Percentiles rank a stretch among this genome's conserved stretches.
Conservation (phyloP, 2,113 vertebrate species). For the human (Homo sapiens) region DNA sequence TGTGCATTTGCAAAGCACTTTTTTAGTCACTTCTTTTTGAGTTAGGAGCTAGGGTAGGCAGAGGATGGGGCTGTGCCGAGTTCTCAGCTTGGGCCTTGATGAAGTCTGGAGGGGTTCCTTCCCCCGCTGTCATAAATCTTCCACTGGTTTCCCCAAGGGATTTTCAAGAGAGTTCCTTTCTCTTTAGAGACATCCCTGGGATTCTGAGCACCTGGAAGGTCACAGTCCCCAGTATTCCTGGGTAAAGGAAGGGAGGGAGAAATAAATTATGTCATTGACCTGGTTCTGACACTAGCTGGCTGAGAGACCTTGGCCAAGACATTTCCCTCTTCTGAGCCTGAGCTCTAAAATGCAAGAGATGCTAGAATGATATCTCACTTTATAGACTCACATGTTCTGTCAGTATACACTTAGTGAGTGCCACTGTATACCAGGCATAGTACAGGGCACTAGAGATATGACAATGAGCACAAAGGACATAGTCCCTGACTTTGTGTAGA, state of each 20-base stretch:
- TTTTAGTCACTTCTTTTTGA: neutral
- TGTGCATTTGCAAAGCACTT: neutral
- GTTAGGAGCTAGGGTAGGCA: neutral
- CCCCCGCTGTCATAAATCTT: neutral
- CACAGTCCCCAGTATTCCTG: neutral
- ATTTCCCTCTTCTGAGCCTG: neutral
- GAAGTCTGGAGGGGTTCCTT: neutral
- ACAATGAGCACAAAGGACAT: neutral
- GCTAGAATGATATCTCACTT: neutral
- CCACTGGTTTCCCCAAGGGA: no score
- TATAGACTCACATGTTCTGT: neutral
- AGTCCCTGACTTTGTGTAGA: neutral
- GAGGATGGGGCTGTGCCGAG: neutral
- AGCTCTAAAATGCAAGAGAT: neutral
- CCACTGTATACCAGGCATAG: neutral
- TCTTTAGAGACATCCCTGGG: neutral
- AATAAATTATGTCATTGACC: neutral
- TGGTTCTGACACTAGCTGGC: neutral
- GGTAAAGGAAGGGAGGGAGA: neutral
- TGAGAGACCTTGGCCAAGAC: neutral
- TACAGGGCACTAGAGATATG: neutral
- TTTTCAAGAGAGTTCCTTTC: neutral
- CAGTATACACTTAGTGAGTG: neutral
- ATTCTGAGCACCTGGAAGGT: neutral
- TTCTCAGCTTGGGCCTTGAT: neutral